Base-by-base conservation (phyloP, 2,113 vertebrate species). In the Pao palembangensis region DNA sequence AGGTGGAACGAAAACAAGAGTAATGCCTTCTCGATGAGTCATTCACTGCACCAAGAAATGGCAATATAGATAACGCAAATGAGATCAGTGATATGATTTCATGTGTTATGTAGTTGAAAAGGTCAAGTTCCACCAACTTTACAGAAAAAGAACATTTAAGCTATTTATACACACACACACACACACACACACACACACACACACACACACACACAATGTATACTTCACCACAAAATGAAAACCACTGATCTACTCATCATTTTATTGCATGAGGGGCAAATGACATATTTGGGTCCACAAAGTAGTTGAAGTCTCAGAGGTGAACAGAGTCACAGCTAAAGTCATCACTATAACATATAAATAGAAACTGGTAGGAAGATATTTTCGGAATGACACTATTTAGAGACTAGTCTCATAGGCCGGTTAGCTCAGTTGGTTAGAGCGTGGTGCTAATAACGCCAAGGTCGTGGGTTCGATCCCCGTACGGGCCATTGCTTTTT, bases 391-490 rank as follows among this genome's bases (percentile, higher is more conserved):
- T 2, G 2, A 23, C 21, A 23, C 21, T 23, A 31, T 31, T 31
- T 7, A 5, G 28, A 31, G 28, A 31, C 5, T 3, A 1, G 21
- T 31, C 28, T 31, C 34, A 38, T 0, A 38, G 76, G 82, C 79
- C 79, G 76, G 78, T 87, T 88, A 88, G 82, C 85, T 88, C 83
- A 87, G 79, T 71, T 89, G 86, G 81, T 84, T 86, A 89, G 84
- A 88, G 80, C 76, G 78, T 87, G 85, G 82, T 90, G 85, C 84
- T 86, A 90, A 88, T 86, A 86, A 88, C 77, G 83, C 80, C 79
- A 87, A 88, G 80, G 79, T 88, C 76, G 71, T 69, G 78, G 85
- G 83, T 88, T 86, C 78, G 79, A 88, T 77, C 75, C 85, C 85
- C 72, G 80, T 86, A 86, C 80, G 55, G 87, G 85, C 84, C 85